These are phyloP conservation scores for Decapterus maruadsi DNA, from an alignment of 2,797 vertebrate genomes.

Conservation along the genomic window DNA sequence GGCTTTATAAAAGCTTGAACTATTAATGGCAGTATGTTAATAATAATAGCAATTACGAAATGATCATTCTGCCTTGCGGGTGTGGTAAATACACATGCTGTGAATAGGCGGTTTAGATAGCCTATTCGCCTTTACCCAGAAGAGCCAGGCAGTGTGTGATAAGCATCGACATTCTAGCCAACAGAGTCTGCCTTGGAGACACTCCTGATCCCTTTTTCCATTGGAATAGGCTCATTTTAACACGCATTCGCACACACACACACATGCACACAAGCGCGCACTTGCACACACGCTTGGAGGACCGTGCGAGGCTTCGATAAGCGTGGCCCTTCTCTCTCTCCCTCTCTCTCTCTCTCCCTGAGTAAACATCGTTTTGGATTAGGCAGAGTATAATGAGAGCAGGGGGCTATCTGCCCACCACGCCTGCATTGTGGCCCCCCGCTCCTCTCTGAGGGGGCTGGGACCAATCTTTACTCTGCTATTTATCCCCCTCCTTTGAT, in stretches of 20 bases:
- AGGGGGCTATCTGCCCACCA: constrained; percentile 86
- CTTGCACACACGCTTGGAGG: constrained; percentile 57
- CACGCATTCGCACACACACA: constrained; percentile 46
- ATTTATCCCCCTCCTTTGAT: constrained; percentile 96
- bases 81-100: constrained; percentile 73
- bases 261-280: constrained; percentile 21
- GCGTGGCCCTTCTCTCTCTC: constrained; percentile 75
- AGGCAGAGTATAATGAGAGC: constrained; percentile 87
- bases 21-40: constrained; percentile 62
- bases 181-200: constrained; percentile 82
- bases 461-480: constrained; percentile 96
- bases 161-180: constrained; percentile 83
- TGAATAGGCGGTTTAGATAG: constrained; percentile 76
- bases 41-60: constrained; percentile 73
- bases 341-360: constrained; percentile 67
- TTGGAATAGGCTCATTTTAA: constrained; percentile 83
- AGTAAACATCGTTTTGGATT: constrained; percentile 90
- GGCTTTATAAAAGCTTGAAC: constrained; percentile 37
- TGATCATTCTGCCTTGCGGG: constrained; percentile 58
- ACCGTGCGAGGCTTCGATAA: constrained; percentile 84
- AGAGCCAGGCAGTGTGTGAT: constrained; percentile 75
- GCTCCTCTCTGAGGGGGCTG: constrained; percentile 87
- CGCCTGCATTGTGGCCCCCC: constrained; percentile 91
- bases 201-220: constrained; percentile 83
- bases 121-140: constrained; percentile 77